These are phyloP conservation scores for Lycocorax pyrrhopterus DNA, from an alignment of 2,113 vertebrate species.

Conservation along the genomic window DNA sequence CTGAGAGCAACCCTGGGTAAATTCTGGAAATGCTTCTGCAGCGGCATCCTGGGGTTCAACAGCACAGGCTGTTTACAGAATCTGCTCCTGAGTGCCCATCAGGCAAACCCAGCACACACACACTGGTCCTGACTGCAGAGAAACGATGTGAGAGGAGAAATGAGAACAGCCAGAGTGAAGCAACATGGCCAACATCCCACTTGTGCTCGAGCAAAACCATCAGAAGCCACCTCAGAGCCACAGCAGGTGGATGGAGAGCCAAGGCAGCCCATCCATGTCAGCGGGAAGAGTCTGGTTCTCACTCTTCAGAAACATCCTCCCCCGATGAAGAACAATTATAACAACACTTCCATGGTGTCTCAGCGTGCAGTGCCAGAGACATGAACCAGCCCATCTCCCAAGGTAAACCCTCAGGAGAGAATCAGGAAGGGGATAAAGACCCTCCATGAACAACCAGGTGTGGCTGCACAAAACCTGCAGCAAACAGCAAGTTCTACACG, in stretches of 20 bases:
- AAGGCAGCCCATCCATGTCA: accelerated
- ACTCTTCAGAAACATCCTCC: background rate
- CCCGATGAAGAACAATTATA: background rate
- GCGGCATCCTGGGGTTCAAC: background rate
- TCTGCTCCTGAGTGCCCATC: background rate
- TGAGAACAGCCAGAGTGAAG: background rate
- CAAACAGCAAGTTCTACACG: background rate
- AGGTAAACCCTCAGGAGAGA: background rate
- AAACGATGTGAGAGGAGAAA: background rate
- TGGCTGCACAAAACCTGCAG: background rate
- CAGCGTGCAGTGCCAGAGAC: background rate
- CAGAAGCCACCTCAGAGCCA: background rate
- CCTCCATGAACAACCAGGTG: background rate
- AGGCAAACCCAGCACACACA: background rate
- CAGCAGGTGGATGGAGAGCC: background rate
- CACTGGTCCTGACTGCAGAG: background rate
- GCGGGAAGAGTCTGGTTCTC: background rate
- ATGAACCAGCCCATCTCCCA: background rate
- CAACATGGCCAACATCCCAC: background rate
- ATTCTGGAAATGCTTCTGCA: background rate
- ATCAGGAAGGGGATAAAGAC: background rate
- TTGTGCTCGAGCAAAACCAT: accelerated
- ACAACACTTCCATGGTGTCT: background rate
- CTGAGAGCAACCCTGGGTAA: background rate
- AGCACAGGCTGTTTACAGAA: background rate